Percentiles rank a stretch among this genome's conserved stretches.
Conservation (phyloP, 2,888 invertebrate species). For the Furcula furcula region DNA sequence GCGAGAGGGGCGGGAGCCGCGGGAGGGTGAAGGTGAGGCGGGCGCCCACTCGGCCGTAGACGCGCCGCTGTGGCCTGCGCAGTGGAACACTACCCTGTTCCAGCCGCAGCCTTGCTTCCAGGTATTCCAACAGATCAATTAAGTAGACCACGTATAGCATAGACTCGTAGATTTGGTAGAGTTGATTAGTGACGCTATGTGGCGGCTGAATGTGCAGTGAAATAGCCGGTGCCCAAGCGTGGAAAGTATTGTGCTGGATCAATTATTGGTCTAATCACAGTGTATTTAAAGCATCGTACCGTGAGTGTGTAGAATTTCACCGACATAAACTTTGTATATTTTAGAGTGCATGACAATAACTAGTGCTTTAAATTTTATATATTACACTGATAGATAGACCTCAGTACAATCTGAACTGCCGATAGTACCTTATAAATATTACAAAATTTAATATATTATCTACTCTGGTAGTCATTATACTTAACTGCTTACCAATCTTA, state of each 20-base stretch:
- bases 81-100: conserved; percentile 69
- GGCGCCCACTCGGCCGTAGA: conserved; percentile 41
- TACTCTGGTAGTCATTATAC: conserved; percentile 14
- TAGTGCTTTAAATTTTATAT: conserved; percentile 63
- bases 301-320: conserved; percentile 37
- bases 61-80: conserved; percentile 66
- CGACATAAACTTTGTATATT: conserved; percentile 25
- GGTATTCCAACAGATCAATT: conserved; percentile 82
- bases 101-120: conserved; percentile 78
- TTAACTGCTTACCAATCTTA: conserved; percentile 12
- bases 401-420: conserved; percentile 31
- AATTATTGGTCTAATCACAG: conserved; percentile 52
- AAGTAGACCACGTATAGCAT: conserved; percentile 57
- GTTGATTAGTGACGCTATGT: conserved; percentile 42
- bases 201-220: conserved; percentile 19
- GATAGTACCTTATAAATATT: conserved; percentile 19
- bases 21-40: conserved; percentile 42
- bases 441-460: conserved; percentile 7
- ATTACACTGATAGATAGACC: conserved; percentile 35
- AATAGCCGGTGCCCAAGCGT: conserved; percentile 23
- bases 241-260: conserved; percentile 39
- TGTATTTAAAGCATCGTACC: conserved; percentile 29
- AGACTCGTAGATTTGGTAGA: conserved; percentile 49
- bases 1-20: conserved; percentile 41
- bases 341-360: conserved; percentile 79